A percentile compares a stretch with the other conserved stretches of the same genome.
phyloP scores from a whole-genome alignment of 2,113 vertebrate genomes.

The Oncorhynchus keta region DNA sequence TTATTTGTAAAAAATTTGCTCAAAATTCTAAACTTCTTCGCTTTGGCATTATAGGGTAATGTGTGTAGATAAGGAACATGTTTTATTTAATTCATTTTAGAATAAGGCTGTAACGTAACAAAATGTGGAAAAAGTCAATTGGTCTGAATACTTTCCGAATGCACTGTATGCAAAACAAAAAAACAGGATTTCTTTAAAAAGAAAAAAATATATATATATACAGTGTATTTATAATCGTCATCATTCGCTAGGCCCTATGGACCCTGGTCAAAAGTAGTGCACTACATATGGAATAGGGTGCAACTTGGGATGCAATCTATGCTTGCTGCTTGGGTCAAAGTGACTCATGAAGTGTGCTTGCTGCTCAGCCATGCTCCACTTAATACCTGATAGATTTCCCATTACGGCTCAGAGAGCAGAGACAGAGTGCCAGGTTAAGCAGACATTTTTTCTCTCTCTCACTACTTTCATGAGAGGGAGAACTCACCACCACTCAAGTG shows the following conservation, averaged over 20 bases:
- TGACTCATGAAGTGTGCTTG: slow-evolving; percentile 35
- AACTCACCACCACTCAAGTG: slow-evolving; percentile 8
- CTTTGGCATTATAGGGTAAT: too few species aligned
- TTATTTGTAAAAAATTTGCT: too few species aligned
- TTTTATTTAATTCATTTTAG: too few species aligned
- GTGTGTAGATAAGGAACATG: too few species aligned
- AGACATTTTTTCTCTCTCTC: slow-evolving; percentile 20
- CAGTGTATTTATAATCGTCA: too few species aligned
- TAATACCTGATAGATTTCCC: slow-evolving; percentile 61
- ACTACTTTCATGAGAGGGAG: slow-evolving; percentile 2
- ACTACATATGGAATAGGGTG: too few species aligned
- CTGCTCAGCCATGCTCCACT: slow-evolving; percentile 36
- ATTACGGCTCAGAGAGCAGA: slow-evolving; percentile 54
- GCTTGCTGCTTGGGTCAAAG: slow-evolving; percentile 35
- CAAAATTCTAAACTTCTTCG: too few species aligned
- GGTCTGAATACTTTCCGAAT: too few species aligned
- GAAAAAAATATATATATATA: too few species aligned
- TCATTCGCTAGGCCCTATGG: too few species aligned
- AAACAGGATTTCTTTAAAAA: slow-evolving; percentile 21
- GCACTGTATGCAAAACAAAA: background rate
- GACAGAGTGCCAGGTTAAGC: slow-evolving; percentile 50
- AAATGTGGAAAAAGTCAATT: too few species aligned
- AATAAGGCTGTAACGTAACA: too few species aligned
- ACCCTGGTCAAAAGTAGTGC: slow-evolving; percentile 13
- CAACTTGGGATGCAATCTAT: background rate